phyloP scores from a whole-genome alignment of 2,797 vertebrate species.

The Pseudochaenichthys georgianus region DNA sequence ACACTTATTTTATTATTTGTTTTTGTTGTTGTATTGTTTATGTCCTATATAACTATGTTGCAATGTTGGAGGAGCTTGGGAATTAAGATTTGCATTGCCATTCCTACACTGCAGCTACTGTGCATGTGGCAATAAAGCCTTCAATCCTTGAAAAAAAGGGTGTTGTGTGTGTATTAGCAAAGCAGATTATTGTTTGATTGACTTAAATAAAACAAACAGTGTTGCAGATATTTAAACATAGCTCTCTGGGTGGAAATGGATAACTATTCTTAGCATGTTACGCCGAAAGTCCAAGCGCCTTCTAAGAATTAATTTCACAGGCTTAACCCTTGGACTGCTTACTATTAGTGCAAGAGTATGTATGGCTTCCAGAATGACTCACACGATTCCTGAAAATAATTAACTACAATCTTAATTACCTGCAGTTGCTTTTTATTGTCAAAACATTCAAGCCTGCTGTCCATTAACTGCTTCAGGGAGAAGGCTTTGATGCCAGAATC shows the following conservation, averaged over 20 bases:
- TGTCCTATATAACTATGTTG: too few species aligned
- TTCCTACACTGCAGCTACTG: too few species aligned
- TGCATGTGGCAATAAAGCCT: too few species aligned
- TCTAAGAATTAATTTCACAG: constrained; percentile 64
- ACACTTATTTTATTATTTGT: too few species aligned
- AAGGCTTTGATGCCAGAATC: constrained; percentile 4
- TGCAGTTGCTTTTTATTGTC: constrained; percentile 10
- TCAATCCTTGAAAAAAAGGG: too few species aligned
- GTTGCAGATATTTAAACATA: constrained; percentile 23
- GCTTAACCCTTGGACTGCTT: constrained; percentile 69
- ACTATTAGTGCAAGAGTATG: constrained; percentile 29
- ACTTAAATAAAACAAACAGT: constrained; percentile 7
- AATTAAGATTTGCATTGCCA: too few species aligned
- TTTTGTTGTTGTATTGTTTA: too few species aligned
- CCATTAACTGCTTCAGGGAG: constrained; percentile 4
- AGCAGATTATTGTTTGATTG: constrained; percentile 9
- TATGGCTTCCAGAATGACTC: constrained; percentile 32
- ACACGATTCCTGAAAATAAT: constrained; percentile 53
- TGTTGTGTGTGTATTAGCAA: not conserved
- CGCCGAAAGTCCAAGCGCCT: constrained; percentile 65
- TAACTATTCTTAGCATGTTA: constrained; percentile 38
- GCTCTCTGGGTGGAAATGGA: constrained; percentile 33
- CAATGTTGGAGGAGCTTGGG: too few species aligned
- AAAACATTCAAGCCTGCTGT: constrained; percentile 24
- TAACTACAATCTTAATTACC: constrained; percentile 14